A percentile compares a stretch with the other conserved stretches of the same genome.
Conservation (phyloP, 2,113 vertebrate species). For the Raja brachyura region DNA sequence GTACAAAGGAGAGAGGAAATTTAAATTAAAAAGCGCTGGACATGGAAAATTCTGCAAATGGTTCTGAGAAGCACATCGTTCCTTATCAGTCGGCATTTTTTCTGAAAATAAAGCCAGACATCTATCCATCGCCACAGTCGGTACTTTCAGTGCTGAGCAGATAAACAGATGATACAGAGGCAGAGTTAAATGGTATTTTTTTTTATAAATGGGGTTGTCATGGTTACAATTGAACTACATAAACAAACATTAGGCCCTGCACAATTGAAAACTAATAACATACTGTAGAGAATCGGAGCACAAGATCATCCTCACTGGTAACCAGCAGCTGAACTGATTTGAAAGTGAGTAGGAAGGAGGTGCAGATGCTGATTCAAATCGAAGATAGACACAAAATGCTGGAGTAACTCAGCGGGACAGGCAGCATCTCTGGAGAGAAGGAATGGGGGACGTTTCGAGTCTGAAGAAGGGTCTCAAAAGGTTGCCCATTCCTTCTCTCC, state of each 20-base stretch:
- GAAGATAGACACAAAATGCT: too few species aligned
- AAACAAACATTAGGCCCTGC: constrained; percentile 13
- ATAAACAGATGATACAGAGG: constrained; percentile 2
- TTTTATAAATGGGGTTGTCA: constrained; percentile 30
- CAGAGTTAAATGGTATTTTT: not conserved
- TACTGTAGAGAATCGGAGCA: not conserved
- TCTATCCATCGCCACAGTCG: not conserved
- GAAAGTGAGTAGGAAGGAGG: not conserved
- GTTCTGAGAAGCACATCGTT: not conserved
- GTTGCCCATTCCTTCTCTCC: too few species aligned
- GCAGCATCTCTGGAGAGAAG: too few species aligned
- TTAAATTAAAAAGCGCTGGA: not conserved
- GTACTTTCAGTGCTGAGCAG: not conserved
- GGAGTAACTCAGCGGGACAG: too few species aligned
- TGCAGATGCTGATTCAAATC: too few species aligned
- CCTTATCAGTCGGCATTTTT: not conserved
- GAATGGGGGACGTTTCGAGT: too few species aligned
- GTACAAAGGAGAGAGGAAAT: not conserved
- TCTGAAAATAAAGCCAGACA: not conserved
- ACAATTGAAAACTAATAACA: constrained; percentile 31
- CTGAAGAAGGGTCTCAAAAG: too few species aligned
- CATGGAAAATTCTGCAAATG: not conserved
- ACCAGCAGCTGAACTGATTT: not conserved
- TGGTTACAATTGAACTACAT: constrained; percentile 17
- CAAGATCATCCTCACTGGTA: not conserved